Percentiles rank a stretch among this genome's conserved stretches.
phyloP scores from a whole-genome alignment of 2,888 invertebrate species.

The Mamestra brassicae region DNA sequence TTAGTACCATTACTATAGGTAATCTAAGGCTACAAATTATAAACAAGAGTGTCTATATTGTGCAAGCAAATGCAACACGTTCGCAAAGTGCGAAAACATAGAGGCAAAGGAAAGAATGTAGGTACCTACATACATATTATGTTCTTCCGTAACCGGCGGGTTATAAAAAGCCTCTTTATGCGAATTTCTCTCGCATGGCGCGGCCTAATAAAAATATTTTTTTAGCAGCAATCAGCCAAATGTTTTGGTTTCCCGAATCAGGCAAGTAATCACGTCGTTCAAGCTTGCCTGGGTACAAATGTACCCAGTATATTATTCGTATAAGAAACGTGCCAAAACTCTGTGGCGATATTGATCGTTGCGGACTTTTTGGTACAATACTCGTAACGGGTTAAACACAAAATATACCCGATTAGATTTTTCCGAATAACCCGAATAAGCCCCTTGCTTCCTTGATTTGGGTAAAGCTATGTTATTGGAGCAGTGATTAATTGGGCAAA shows the following conservation, averaged over 20 bases:
- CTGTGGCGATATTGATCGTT: conserved; percentile 56
- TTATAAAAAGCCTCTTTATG: conserved; percentile 21
- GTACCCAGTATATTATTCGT: conserved; percentile 46
- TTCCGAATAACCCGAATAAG: conserved; percentile 13
- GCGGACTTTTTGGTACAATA: conserved; percentile 58
- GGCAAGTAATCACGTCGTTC: conserved; percentile 46
- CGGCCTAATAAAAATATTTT: conserved; percentile 39
- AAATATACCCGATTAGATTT: conserved; percentile 19
- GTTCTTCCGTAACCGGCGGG: too few species aligned
- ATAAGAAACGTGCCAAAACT: conserved; percentile 59
- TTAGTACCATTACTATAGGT: too few species aligned
- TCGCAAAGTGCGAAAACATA: neutral
- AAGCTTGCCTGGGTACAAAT: conserved; percentile 43
- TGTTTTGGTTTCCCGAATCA: conserved; percentile 49
- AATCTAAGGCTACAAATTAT: neutral
- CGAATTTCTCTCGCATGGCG: conserved; percentile 15
- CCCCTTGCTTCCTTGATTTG: conserved; percentile 10
- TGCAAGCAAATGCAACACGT: neutral
- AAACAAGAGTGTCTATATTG: neutral
- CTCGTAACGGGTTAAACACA: conserved; percentile 30
- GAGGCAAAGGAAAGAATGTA: neutral
- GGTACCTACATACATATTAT: neutral
- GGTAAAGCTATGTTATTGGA: conserved; percentile 13
- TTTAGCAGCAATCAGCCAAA: conserved; percentile 37
- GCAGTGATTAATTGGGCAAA: conserved; percentile 36